Percentiles rank a stretch among this genome's conserved stretches.
Conservation (phyloP, 2,113 vertebrate genomes). For the Hipposideros armiger region DNA sequence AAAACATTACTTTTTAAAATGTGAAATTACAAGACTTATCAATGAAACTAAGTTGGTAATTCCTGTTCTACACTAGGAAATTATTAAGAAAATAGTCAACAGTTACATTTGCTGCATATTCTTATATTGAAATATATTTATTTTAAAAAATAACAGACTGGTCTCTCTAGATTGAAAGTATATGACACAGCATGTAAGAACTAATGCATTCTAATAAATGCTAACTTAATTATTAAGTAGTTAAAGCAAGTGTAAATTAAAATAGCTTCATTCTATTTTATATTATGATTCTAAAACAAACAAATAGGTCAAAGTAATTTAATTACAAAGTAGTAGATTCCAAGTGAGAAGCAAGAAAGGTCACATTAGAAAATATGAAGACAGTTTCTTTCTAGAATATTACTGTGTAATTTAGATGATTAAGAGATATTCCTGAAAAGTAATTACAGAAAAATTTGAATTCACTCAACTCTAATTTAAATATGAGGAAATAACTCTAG, state of each 20-base stretch:
- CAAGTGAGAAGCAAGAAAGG: neutral
- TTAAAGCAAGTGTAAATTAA: slow-evolving; percentile 43
- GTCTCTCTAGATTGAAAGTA: slow-evolving; percentile 22
- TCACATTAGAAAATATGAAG: slow-evolving; percentile 5
- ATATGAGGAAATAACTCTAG: slow-evolving; percentile 17
- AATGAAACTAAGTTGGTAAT: slow-evolving; percentile 25
- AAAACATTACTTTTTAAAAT: slow-evolving; percentile 28
- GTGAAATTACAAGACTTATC: slow-evolving; percentile 16
- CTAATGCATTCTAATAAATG: neutral
- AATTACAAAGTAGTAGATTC: slow-evolving; percentile 46
- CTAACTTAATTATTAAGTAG: slow-evolving; percentile 29
- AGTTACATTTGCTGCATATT: neutral
- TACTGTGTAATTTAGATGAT: neutral
- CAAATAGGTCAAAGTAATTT: neutral
- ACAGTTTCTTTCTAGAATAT: slow-evolving; percentile 19
- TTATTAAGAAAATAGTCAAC: neutral
- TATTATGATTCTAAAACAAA: neutral
- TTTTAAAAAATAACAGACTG: neutral
- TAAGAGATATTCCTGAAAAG: slow-evolving; percentile 16
- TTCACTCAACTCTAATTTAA: slow-evolving; percentile 46
- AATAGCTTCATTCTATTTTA: slow-evolving; percentile 32
- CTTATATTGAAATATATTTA: slow-evolving; percentile 30
- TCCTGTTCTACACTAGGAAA: neutral
- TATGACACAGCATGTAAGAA: neutral
- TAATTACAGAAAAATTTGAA: slow-evolving; percentile 48